phyloP scores from a whole-genome alignment of 1,140 invertebrate genomes.

The Drosophila tropicalis region DNA sequence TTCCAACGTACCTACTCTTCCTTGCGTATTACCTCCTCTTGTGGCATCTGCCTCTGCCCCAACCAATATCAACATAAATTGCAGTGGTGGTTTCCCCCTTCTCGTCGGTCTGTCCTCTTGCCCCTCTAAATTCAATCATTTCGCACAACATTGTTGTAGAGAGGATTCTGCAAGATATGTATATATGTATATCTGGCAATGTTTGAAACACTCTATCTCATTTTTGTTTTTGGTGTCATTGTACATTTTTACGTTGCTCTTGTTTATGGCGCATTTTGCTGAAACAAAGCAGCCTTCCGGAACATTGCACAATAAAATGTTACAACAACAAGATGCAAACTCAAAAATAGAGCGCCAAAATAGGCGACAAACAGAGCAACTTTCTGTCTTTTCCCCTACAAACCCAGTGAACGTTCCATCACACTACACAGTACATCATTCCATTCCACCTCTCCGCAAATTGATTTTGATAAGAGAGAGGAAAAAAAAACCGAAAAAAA shows the following conservation, averaged over 20 bases:
- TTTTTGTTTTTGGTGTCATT: constrained; percentile 20
- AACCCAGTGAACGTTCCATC: not conserved
- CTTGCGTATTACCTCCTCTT: not conserved
- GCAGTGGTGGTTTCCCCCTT: not conserved
- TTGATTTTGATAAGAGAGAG: constrained; percentile 72
- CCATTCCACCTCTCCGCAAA: constrained; percentile 40
- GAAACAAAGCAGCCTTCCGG: constrained; percentile 77
- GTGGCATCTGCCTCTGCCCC: not conserved
- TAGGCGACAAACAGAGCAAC: constrained; percentile 57
- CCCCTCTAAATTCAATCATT: constrained; percentile 56
- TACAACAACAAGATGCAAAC: constrained; percentile 55
- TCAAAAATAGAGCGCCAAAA: constrained; percentile 78
- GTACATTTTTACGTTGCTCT: constrained; percentile 48
- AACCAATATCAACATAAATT: constrained; percentile 4
- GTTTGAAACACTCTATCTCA: constrained; percentile 40
- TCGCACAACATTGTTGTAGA: constrained; percentile 64
- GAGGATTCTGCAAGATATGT: constrained; percentile 34
- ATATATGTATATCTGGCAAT: constrained; percentile 55
- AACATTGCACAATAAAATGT: constrained; percentile 77
- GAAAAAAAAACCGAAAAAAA: constrained; percentile 25
- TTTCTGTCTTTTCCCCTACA: constrained; percentile 4
- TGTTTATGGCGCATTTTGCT: constrained; percentile 76
- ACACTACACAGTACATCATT: constrained; percentile 1
- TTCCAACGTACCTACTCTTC: constrained; percentile 13
- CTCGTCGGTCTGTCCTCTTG: not conserved